Evolutionary conservation across 2,888 invertebrate genomes (phyloP).

Genomic region (Alloplasta piceator): DNA sequence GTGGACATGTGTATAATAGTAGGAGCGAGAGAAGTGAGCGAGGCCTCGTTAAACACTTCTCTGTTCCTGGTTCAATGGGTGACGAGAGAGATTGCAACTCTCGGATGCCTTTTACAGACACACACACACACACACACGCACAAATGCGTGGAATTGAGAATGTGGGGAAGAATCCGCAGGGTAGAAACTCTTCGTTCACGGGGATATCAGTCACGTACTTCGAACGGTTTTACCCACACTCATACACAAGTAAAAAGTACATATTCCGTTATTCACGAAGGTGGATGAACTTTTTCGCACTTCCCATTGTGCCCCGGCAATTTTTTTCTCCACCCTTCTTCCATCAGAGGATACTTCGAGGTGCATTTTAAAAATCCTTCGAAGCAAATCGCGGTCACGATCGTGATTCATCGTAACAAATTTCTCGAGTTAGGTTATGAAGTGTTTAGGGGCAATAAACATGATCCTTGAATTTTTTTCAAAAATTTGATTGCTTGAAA

Average conservation of each 20-base stretch:
- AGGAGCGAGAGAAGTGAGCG: conserved; percentile 19
- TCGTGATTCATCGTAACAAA: neutral
- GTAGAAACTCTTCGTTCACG: neutral
- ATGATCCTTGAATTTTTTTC: no score
- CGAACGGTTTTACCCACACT: conserved; percentile 6
- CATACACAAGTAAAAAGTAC: neutral
- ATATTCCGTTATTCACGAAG: conserved; percentile 1
- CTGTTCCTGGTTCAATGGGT: conserved; percentile 73
- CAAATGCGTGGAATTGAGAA: neutral
- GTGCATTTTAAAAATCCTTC: neutral
- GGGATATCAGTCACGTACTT: conserved; percentile 11
- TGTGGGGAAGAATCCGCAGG: conserved; percentile 6
- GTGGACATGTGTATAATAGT: conserved; percentile 8
- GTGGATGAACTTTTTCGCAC: conserved; percentile 17
- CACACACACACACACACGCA: neutral
- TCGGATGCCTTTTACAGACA: conserved; percentile 38
- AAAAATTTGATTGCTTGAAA: no score
- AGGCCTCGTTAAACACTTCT: conserved; percentile 74
- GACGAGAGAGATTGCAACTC: conserved; percentile 69
- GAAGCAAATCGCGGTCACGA: neutral
- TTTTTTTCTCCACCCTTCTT: neutral
- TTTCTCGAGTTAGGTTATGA: no score
- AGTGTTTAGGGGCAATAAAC: no score
- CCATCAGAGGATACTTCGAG: neutral
- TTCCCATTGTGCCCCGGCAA: conserved; percentile 6